phyloP scores from a whole-genome alignment of 2,797 vertebrate species.

The Sparus aurata region DNA sequence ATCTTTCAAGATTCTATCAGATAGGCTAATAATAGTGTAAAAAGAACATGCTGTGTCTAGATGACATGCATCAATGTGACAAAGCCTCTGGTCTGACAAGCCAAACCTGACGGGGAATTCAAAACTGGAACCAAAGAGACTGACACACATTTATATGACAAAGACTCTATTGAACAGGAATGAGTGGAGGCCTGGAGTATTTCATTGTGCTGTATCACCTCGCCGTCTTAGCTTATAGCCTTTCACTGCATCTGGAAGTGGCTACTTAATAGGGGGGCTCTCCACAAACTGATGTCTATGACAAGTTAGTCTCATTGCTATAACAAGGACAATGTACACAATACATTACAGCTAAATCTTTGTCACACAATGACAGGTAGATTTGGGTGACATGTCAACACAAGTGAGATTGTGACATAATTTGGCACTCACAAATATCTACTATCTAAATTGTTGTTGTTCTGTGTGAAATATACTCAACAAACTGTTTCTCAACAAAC shows the following conservation, averaged over 20 bases:
- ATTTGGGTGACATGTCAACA: not conserved
- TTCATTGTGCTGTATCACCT: slow-evolving; percentile 18
- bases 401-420: not conserved
- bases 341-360: not conserved
- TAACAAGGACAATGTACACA: not conserved
- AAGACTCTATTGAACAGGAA: slow-evolving; percentile 14
- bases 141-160: slow-evolving; percentile 12
- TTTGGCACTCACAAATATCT: too few species aligned
- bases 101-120: slow-evolving; percentile 58
- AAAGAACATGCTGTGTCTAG: not conserved
- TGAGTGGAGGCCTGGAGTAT: slow-evolving; percentile 10
- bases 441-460: not conserved
- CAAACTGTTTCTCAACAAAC: too few species aligned
- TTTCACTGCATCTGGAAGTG: slow-evolving; percentile 2
- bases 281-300: not conserved
- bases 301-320: not conserved
- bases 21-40: not conserved
- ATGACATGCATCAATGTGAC: not conserved
- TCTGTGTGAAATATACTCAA: too few species aligned
- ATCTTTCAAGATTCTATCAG: not conserved
- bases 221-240: slow-evolving; percentile 3
- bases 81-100: slow-evolving; percentile 58
- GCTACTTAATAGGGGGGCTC: slow-evolving; percentile 20
- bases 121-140: not conserved
- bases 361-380: not conserved